Conservation (phyloP, 2,888 invertebrate genomes). For the Barypeithes pellucidus region DNA sequence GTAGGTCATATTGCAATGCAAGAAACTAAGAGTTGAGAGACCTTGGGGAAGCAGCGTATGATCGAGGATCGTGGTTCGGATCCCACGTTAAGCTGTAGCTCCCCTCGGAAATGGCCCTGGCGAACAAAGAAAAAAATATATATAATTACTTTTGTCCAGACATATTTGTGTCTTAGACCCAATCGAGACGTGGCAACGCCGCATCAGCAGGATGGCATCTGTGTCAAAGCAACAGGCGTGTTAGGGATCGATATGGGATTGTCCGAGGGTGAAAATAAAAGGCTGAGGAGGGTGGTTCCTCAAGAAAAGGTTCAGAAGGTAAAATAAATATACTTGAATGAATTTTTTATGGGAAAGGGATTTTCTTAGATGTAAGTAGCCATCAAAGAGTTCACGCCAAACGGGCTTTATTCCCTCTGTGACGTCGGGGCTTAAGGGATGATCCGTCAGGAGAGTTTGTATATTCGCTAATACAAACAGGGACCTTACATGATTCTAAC, state of each 20-base stretch:
- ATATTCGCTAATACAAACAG: not conserved
- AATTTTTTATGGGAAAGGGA: not conserved
- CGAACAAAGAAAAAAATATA: too few species aligned
- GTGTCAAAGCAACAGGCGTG: slow-evolving; percentile 45
- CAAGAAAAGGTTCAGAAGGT: slow-evolving; percentile 10
- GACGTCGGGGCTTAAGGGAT: not conserved
- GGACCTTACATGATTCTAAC: not conserved
- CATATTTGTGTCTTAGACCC: too few species aligned
- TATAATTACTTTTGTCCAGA: too few species aligned
- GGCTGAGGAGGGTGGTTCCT: slow-evolving; percentile 16
- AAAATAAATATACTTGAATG: slow-evolving; percentile 14
- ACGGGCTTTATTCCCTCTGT: not conserved
- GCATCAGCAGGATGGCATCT: slow-evolving; percentile 31
- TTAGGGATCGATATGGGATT: slow-evolving; percentile 35
- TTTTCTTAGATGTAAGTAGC: slow-evolving; percentile 4
- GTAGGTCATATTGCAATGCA: too few species aligned
- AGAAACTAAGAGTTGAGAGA: too few species aligned
- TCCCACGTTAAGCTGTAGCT: too few species aligned
- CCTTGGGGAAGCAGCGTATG: too few species aligned
- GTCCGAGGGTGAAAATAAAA: slow-evolving; percentile 21
- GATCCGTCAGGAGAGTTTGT: not conserved
- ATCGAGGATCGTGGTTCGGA: too few species aligned
- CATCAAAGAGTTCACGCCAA: not conserved
- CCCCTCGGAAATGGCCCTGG: too few species aligned
- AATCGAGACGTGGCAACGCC: slow-evolving; percentile 31